These are phyloP conservation scores for Sussaba pulchella DNA, from an alignment of 2,888 invertebrate genomes.

Conservation along the genomic window DNA sequence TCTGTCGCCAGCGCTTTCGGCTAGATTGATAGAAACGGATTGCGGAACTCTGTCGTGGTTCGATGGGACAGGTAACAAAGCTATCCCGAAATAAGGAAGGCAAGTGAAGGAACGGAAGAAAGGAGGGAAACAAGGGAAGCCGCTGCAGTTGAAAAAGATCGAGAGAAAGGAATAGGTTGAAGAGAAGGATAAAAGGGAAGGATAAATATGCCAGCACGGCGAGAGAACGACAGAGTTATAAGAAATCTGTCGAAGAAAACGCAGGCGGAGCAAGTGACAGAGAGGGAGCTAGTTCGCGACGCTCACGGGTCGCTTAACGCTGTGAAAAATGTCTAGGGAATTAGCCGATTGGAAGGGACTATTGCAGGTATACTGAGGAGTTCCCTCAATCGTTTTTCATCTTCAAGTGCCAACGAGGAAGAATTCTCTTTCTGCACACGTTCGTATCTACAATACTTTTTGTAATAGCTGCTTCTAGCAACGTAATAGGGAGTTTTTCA, in stretches of 20 bases:
- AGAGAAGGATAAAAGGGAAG: no score
- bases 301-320: slow-evolving; percentile 59
- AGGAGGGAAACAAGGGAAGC: no score
- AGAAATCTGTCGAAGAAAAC: no score
- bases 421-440: slow-evolving; percentile 9
- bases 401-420: slow-evolving; percentile 49
- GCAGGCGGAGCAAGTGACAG: no score
- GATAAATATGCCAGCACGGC: no score
- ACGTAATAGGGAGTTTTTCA: no score
- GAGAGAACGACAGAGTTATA: no score
- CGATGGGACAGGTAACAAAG: slow-evolving; percentile 78
- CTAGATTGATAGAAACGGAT: slow-evolving; percentile 78
- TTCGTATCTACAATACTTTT: not conserved
- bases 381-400: slow-evolving; percentile 34
- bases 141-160: no score
- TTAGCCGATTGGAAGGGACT: slow-evolving; percentile 71
- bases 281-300: slow-evolving; percentile 57
- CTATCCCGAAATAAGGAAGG: no score
- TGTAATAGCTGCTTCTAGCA: no score
- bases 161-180: no score
- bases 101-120: no score
- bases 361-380: slow-evolving; percentile 49
- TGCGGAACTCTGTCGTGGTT: slow-evolving; percentile 76
- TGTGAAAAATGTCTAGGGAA: slow-evolving; percentile 69
- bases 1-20: slow-evolving; percentile 72